Conservation (phyloP, 2,888 invertebrate species). For the Drosophila maculinotata region DNA sequence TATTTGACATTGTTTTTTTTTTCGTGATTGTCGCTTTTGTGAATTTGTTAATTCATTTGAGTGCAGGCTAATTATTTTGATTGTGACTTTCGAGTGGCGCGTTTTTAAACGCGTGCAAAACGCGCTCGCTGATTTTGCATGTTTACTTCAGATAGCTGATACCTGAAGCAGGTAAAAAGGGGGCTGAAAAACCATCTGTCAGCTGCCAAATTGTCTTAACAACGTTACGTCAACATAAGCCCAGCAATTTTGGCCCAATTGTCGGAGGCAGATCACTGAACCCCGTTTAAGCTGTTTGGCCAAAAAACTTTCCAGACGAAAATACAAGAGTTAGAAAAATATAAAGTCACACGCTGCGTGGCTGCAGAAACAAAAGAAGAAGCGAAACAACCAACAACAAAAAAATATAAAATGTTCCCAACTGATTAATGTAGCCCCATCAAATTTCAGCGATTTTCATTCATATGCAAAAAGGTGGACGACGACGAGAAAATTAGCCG, state of each 20-base stretch:
- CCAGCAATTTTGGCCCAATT: conserved; percentile 21
- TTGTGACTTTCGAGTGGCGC: conserved; percentile 23
- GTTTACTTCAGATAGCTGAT: conserved; percentile 11
- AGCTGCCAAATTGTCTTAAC: too few species aligned
- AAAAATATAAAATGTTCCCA: conserved; percentile 26
- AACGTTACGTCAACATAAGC: conserved; percentile 36
- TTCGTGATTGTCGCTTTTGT: conserved; percentile 8
- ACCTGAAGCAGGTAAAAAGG: background rate
- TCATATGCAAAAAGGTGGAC: conserved; percentile 69
- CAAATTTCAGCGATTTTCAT: conserved; percentile 71
- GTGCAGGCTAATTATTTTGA: conserved; percentile 58
- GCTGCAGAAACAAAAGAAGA: conserved; percentile 5
- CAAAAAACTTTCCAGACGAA: conserved; percentile 12
- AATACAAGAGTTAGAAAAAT: background rate
- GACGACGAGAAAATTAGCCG: conserved; percentile 16
- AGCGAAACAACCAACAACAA: background rate
- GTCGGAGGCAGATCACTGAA: conserved; percentile 37
- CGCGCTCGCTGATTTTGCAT: conserved; percentile 34
- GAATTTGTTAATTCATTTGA: conserved; percentile 55
- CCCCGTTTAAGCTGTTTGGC: conserved; percentile 1
- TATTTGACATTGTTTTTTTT: conserved; percentile 5
- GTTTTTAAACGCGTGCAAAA: conserved; percentile 50
- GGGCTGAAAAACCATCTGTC: conserved; percentile 9
- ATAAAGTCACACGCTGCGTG: conserved; percentile 21
- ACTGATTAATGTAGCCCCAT: conserved; percentile 66